These are phyloP conservation scores for Neolamprologus longior DNA, from an alignment of 2,113 vertebrate species.

Conservation along the genomic window DNA sequence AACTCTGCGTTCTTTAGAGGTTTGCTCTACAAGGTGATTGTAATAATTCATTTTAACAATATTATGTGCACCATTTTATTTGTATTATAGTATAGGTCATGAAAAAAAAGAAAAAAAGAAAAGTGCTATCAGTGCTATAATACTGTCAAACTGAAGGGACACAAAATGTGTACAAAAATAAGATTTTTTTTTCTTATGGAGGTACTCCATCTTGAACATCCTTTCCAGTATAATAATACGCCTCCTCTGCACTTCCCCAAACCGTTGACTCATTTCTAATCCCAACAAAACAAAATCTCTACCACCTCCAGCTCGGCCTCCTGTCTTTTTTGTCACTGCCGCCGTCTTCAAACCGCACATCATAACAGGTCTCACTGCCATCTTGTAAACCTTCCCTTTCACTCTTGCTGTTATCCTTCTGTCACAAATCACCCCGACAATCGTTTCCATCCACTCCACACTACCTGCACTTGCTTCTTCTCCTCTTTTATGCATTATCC, in stretches of 20 bases:
- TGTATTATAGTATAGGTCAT: neutral
- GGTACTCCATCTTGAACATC: neutral
- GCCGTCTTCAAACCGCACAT: accelerated
- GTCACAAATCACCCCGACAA: neutral
- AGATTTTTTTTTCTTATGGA: neutral
- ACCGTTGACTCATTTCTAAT: neutral
- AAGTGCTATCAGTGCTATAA: neutral
- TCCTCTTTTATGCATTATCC: neutral
- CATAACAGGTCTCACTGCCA: neutral
- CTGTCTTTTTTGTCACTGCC: neutral
- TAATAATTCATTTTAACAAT: neutral
- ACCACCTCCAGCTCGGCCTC: neutral
- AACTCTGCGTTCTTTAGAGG: neutral
- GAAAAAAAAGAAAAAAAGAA: neutral
- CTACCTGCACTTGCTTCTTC: neutral
- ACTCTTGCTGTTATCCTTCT: neutral
- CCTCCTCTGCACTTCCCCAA: neutral
- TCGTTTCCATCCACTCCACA: neutral
- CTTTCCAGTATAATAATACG: neutral
- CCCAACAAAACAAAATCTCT: neutral
- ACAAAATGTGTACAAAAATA: neutral
- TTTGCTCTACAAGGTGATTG: neutral
- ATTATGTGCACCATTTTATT: neutral
- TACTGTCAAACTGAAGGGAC: neutral
- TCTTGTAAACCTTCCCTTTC: neutral